Evolutionary conservation across 2,888 invertebrate genomes (phyloP).

Genomic region (Conops quadrifasciatus): DNA sequence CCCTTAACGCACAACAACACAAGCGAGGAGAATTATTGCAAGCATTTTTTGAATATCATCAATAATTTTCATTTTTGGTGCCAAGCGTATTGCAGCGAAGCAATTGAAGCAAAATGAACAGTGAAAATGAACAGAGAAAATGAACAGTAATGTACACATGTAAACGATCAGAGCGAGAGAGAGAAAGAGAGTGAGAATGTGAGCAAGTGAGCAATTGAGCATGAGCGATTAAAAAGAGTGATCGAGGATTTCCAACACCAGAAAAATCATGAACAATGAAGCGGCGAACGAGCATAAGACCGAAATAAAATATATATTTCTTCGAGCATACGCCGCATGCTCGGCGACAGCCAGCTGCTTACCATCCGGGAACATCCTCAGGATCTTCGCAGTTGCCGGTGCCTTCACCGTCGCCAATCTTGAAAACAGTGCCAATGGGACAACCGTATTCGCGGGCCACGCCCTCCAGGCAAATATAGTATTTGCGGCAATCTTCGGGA

Average conservation of each 20-base stretch:
- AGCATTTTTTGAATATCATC: not conserved
- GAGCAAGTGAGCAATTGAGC: conserved; percentile 2
- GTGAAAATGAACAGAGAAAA: conserved; percentile 22
- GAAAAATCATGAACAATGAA: conserved; percentile 7
- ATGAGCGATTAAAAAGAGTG: too few relatives aligned
- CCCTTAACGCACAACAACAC: conserved; percentile 15
- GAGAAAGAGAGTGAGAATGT: conserved; percentile 28
- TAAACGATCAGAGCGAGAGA: not conserved
- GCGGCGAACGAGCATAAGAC: too few relatives aligned
- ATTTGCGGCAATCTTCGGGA: conserved; percentile 93
- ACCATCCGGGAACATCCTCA: conserved; percentile 96
- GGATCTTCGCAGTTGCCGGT: conserved; percentile 94
- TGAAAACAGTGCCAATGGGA: conserved; percentile 95
- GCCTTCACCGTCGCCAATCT: conserved; percentile 89
- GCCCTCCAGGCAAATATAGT: conserved; percentile 92
- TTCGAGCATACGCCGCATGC: too few relatives aligned
- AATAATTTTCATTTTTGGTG: not conserved
- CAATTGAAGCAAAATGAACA: conserved; percentile 18
- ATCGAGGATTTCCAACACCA: conserved; percentile 13
- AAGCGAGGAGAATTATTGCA: not conserved
- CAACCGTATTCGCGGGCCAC: conserved; percentile 93
- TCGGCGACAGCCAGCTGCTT: too few relatives aligned
- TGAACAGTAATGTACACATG: too few relatives aligned
- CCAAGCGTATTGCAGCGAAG: not conserved
- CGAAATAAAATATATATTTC: too few relatives aligned